Evolutionary conservation across 2,888 invertebrate genomes (phyloP), one percentile per base, ranked within the genome.

Genomic region (Autographa gamma): DNA sequence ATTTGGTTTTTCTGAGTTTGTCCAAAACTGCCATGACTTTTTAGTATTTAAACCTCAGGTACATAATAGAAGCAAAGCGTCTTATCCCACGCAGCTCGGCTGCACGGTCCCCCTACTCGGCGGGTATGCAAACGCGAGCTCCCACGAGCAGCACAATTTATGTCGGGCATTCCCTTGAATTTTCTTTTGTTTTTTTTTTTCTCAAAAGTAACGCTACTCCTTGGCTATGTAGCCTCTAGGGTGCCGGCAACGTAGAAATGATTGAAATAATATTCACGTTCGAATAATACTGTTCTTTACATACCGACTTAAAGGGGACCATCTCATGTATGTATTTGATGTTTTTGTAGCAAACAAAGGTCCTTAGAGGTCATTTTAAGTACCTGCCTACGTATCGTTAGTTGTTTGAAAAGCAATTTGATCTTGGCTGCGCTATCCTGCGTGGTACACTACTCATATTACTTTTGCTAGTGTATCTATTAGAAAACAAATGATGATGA

Each of bases 131-230:
- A 94, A 93, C 91, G 91, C 80, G 88, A 89, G 89, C 89, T 94
- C 94, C 93, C 94, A 88, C 83, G 94, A 92, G 94, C 88, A 86
- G 90, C 84, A 92, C 93, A 94, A 95, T 95, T 95, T 95, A 95
- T 95, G 93, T 93, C 90, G 86, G 90, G 91, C 92, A 93, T 94
- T 94, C 89, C 92, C 88, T 91, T 87, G 93, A 92, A 93, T 93
- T 93, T 93, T 91, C 91, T 93, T 95, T 94, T 93, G 93, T 94
- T 93, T 93, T 93, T 89, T n/a, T 79, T 76, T 77, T 81, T 72
- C 71, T 90, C 88, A 89, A 91, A 92, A 88, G 91, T 90, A 90
- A 89, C 87, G 82, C 85, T 84, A 76, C 84, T 87, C 85, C 88
- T 86, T 86, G 82, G 88, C 83, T 89, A 86, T 87, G 88, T 89